A percentile compares a stretch with the other conserved stretches of the same genome.
Conservation (phyloP, 1,140 invertebrate species). For the Trinorchestia longiramus region DNA sequence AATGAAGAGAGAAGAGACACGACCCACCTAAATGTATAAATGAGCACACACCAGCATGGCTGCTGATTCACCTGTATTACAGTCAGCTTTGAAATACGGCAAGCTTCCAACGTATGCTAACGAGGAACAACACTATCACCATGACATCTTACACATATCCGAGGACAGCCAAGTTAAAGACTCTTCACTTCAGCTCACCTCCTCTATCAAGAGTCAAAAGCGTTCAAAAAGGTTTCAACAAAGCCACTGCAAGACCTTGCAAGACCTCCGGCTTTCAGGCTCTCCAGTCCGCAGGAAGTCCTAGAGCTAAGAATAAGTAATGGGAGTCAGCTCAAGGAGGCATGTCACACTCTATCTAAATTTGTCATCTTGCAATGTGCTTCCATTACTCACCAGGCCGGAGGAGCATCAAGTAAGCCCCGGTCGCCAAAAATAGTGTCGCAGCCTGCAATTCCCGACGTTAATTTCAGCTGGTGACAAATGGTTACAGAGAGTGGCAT, state of each 20-base stretch:
- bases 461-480: background rate
- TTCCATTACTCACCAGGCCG: background rate
- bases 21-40: too few relatives aligned
- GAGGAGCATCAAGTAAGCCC: background rate
- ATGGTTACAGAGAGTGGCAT: background rate
- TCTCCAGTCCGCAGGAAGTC: background rate
- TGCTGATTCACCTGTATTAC: background rate
- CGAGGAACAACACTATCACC: background rate
- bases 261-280: background rate
- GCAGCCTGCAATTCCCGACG: constrained; percentile 18
- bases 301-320: background rate
- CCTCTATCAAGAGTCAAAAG: background rate
- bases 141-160: background rate
- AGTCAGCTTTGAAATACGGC: background rate
- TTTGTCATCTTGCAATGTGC: background rate
- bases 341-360: constrained; percentile 37
- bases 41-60: too few relatives aligned
- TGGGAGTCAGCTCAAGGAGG: background rate
- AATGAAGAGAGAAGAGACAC: too few relatives aligned
- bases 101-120: background rate
- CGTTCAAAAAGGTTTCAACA: background rate
- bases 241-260: background rate
- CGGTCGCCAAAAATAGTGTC: constrained; percentile 1
- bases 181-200: background rate
- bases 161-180: background rate